A percentile compares a stretch with the other conserved stretches of the same genome.
Evolutionary conservation across 37 sponge, comb jelly and placozoan genomes (phyloP).

Genomic region (Theonella swinhoei): DNA sequence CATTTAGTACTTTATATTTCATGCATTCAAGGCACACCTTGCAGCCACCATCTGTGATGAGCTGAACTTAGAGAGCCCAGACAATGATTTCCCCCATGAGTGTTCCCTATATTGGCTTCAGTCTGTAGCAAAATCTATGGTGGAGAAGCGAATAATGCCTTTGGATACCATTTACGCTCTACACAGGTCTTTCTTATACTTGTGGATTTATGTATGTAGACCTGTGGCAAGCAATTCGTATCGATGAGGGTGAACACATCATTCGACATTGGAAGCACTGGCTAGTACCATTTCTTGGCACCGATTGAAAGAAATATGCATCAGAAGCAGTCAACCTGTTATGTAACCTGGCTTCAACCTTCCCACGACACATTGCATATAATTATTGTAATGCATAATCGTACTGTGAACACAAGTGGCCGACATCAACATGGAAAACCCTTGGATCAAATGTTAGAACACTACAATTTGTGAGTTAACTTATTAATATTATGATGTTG

Average conservation of each 20-base stretch:
- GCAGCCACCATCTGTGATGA: not conserved
- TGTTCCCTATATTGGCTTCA: slow-evolving; percentile 4
- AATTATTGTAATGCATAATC: slow-evolving; percentile 6
- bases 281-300: not conserved
- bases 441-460: slow-evolving; percentile 11
- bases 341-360: not conserved
- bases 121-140: not conserved
- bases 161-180: not conserved
- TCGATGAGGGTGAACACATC: slow-evolving; percentile 4
- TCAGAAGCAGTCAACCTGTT: not conserved
- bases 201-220: slow-evolving; percentile 2
- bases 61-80: not conserved
- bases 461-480: slow-evolving; percentile 13
- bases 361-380: not conserved
- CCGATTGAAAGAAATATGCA: not conserved
- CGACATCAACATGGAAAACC: slow-evolving; percentile 1
- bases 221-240: not conserved
- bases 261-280: slow-evolving; percentile 5
- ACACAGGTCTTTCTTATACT: not conserved
- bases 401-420: slow-evolving; percentile 12
- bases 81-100: not conserved
- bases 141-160: not conserved
- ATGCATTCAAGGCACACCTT: slow-evolving; percentile 3
- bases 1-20: not conserved
- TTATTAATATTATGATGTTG: too few relatives aligned